These are phyloP conservation scores for Montipora foliosa DNA, from an alignment of 64 coral and sea anemone species.

Conservation along the genomic window DNA sequence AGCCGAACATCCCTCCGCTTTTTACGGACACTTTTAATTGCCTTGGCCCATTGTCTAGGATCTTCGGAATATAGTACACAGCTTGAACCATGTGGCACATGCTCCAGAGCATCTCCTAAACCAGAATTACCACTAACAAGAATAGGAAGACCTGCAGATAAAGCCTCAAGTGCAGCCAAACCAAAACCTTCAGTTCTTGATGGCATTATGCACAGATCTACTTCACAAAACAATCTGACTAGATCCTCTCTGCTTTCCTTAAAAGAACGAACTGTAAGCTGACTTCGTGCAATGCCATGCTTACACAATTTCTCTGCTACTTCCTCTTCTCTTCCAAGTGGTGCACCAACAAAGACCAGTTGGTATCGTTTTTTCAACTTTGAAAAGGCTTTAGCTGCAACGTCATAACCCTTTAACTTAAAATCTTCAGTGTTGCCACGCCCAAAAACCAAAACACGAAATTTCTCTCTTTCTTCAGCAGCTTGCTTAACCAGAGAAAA, in stretches of 20 bases:
- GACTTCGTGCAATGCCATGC: no score
- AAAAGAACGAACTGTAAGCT: background rate
- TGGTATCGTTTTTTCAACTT: no score
- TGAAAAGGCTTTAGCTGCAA: no score
- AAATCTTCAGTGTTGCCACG: no score
- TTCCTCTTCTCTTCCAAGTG: no score
- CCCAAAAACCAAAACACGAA: no score
- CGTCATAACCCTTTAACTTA: no score
- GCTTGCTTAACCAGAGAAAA: no score
- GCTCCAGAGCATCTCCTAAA: constrained; percentile 14
- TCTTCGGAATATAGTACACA: background rate
- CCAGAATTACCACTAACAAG: constrained; percentile 38
- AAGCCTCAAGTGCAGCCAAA: constrained; percentile 8
- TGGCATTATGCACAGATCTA: constrained; percentile 36
- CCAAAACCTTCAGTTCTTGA: constrained; percentile 38
- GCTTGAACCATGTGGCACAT: background rate
- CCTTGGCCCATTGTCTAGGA: constrained; percentile 11
- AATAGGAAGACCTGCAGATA: constrained; percentile 30
- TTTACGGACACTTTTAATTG: background rate
- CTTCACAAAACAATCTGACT: constrained; percentile 14
- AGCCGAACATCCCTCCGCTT: constrained; percentile 10
- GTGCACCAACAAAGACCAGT: no score
- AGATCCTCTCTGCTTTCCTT: constrained; percentile 23
- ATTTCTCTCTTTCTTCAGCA: no score
- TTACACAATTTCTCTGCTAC: no score